These are phyloP conservation scores for Epizoanthus stellaris DNA, from an alignment of 92 coral and sea anemone genomes.

Conservation along the genomic window DNA sequence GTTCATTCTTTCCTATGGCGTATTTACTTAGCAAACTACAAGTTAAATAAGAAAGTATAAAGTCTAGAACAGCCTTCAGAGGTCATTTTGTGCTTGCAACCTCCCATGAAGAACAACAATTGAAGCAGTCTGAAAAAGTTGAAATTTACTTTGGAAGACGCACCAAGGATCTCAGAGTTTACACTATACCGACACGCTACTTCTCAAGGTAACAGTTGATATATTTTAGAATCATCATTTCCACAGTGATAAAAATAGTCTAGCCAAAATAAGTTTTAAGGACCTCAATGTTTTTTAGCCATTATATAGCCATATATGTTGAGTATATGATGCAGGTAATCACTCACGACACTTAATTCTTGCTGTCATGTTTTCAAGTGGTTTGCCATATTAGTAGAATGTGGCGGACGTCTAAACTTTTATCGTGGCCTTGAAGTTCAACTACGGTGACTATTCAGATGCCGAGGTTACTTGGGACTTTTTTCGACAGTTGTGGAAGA, in stretches of 20 bases:
- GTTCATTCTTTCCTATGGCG: slow-evolving; percentile 37
- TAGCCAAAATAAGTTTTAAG: not conserved
- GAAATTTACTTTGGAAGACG: not conserved
- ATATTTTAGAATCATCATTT: not conserved
- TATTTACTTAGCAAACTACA: slow-evolving; percentile 44
- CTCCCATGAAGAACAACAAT: slow-evolving; percentile 40
- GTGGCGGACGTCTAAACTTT: not conserved
- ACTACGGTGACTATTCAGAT: no score
- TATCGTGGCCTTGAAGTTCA: no score
- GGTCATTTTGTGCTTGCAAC: slow-evolving; percentile 33
- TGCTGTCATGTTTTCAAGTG: slow-evolving; percentile 1
- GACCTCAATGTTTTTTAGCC: not conserved
- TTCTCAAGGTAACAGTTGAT: slow-evolving; percentile 10
- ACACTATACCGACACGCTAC: not conserved
- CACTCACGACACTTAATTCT: not conserved
- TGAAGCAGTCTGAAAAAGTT: slow-evolving; percentile 3
- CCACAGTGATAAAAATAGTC: not conserved
- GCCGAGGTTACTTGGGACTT: not conserved
- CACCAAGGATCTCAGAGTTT: not conserved
- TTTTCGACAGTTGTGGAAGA: not conserved
- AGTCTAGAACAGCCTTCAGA: slow-evolving; percentile 31
- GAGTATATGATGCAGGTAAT: not conserved
- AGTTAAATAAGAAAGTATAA: slow-evolving; percentile 38
- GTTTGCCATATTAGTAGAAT: not conserved
- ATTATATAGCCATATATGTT: not conserved